Conservation (phyloP, 1,140 invertebrate genomes). For the Eupeodes corollae region DNA sequence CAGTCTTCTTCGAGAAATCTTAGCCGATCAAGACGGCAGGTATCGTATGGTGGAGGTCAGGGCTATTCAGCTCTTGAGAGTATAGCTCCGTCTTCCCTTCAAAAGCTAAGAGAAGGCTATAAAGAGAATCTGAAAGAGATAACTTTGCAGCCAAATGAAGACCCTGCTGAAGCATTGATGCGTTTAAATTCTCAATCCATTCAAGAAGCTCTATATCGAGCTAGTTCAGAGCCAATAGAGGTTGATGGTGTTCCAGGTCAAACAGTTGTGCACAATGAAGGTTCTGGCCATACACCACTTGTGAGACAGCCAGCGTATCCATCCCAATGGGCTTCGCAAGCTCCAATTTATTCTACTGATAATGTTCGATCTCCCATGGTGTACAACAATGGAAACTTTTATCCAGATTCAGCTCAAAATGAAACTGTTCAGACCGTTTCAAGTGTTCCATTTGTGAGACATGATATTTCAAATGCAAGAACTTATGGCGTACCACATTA, state of each 20-base stretch:
- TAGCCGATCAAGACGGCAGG: slow-evolving; percentile 3
- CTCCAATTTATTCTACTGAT: not conserved
- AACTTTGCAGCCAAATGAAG: slow-evolving; percentile 28
- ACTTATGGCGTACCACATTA: too few relatives aligned
- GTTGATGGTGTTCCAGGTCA: slow-evolving; percentile 13
- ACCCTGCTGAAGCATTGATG: slow-evolving; percentile 30
- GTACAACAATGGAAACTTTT: not conserved
- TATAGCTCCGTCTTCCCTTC: slow-evolving; percentile 25
- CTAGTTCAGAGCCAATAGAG: slow-evolving; percentile 25
- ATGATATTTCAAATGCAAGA: too few relatives aligned
- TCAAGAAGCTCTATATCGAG: slow-evolving; percentile 23
- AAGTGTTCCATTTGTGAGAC: too few relatives aligned
- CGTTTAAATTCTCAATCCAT: slow-evolving; percentile 32
- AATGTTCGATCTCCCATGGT: not conserved
- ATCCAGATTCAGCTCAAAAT: too few relatives aligned
- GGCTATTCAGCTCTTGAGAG: slow-evolving; percentile 25
- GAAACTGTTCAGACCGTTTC: too few relatives aligned
- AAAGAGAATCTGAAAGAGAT: slow-evolving; percentile 29
- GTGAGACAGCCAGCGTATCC: not conserved
- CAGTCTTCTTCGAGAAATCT: not conserved
- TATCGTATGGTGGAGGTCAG: slow-evolving; percentile 7
- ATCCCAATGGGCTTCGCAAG: not conserved
- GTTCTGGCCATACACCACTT: not conserved
- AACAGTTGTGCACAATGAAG: slow-evolving; percentile 4
- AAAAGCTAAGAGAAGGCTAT: slow-evolving; percentile 24